Base-by-base conservation (phyloP, 30 jellyfish, hydroid and myxozoan species). In the Aurelia aurita complex sp. Pacific region DNA sequence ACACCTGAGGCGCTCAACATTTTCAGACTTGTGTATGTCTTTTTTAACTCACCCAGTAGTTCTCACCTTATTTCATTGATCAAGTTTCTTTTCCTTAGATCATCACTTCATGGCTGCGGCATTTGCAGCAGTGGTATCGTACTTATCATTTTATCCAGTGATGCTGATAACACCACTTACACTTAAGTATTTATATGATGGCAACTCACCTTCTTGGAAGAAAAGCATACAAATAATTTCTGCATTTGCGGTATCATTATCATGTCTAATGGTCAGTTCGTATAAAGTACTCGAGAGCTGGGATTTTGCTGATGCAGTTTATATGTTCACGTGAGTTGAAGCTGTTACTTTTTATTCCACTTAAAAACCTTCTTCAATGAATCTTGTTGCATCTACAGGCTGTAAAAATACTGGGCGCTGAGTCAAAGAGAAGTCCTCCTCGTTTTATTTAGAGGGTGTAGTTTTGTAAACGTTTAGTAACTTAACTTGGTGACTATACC, bases 111-210 rank as follows among this genome's bases (percentile, higher is more conserved):
- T 61, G 35, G 92, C 97, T n/a, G 83, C 68, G 14, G 81, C 67
- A 19, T 46, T 70, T 18, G 76, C 81, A 14, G 94, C 96, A 12
- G 9, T 87, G 65, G 69, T 92, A 4, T 33, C 96, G 16, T 92
- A 87, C 81, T 13, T 77, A 40, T 92, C 98, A 3, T 75, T 92
- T 10, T 92, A 92, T 64, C 96, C 98, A 17, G 32, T 92, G 57
- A 92, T 87, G 92, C 64, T 92, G 18, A 33, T 92, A 16, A 81
- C 79, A 13, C 97, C 97, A 36, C 18, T 92, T 35, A 23, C 72
- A 5, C 64, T 90, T 16, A 43, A 14, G 29, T 82, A 77, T 14
- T 50, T 14, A 42, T 19, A 81, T 46, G 77, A 54, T 18, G 59
- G 74, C 6, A 19, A 71, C 29, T 54, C 18, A 40, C 19, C 34